Evolutionary conservation across 1,140 invertebrate species (phyloP).

Genomic region (Lepidotrigona ventralis): DNA sequence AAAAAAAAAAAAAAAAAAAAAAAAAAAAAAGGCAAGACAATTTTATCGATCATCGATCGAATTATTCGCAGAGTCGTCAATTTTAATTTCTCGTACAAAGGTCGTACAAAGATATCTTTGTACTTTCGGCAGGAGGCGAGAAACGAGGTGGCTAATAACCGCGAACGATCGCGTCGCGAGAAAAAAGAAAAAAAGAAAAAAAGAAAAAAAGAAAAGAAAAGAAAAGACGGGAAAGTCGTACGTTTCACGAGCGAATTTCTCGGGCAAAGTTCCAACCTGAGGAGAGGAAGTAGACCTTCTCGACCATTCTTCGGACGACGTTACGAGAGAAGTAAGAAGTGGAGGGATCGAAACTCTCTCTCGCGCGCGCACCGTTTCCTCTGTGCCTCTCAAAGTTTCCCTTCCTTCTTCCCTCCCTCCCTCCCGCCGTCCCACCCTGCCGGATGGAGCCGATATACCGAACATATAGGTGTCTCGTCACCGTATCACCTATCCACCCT

Average conservation of each 20-base stretch:
- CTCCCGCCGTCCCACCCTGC: slow-evolving; percentile 35
- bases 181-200: no score
- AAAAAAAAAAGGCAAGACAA: no score
- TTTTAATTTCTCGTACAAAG: no score
- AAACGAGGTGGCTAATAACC: background rate
- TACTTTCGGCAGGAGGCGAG: background rate
- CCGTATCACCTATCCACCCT: slow-evolving; percentile 64
- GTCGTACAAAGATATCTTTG: no score
- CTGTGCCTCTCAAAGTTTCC: slow-evolving; percentile 39
- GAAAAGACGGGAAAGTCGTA: background rate
- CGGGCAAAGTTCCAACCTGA: slow-evolving; percentile 20
- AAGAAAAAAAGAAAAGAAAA: background rate
- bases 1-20: no score
- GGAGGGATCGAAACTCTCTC: slow-evolving; percentile 12
- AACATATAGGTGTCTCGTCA: slow-evolving; percentile 65
- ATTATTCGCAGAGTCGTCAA: no score
- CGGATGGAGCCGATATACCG: slow-evolving; percentile 61
- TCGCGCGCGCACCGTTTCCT: slow-evolving; percentile 44
- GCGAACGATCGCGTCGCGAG: background rate
- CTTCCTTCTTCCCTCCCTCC: slow-evolving; percentile 42
- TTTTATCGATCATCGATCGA: no score
- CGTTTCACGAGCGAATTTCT: slow-evolving; percentile 40
- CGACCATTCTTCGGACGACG: slow-evolving; percentile 57
- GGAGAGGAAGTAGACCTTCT: slow-evolving; percentile 49
- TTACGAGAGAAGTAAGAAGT: slow-evolving; percentile 46